phyloP scores from a whole-genome alignment of 2,797 vertebrate species.

The Alcedo quadribrachys region DNA sequence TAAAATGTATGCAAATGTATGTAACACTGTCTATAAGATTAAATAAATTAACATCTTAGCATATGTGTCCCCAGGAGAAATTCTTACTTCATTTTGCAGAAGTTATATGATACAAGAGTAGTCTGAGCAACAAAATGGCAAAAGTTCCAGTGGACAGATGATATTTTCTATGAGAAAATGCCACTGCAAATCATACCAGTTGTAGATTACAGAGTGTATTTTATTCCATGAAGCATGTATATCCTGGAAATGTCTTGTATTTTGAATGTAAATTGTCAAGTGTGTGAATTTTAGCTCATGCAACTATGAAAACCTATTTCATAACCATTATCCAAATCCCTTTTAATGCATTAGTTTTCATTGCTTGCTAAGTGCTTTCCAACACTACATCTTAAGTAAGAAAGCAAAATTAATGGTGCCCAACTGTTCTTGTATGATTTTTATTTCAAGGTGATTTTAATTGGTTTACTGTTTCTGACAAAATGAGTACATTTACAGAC shows the following conservation, averaged over 20 bases:
- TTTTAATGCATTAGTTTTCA: background rate
- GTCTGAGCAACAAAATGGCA: conserved; percentile 33
- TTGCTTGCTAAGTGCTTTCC: conserved; percentile 20
- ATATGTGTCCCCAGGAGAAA: conserved; percentile 15
- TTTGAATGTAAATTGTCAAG: conserved; percentile 15
- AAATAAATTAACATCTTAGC: background rate
- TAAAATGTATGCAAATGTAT: background rate
- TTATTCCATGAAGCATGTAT: background rate
- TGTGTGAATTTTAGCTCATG: conserved; percentile 24
- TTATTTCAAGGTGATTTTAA: background rate
- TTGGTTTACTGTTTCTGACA: background rate
- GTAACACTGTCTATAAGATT: background rate
- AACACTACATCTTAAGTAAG: background rate
- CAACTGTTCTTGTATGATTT: conserved; percentile 10
- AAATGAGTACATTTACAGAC: background rate
- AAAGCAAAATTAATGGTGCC: background rate
- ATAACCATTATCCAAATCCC: conserved; percentile 16
- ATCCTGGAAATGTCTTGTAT: conserved; percentile 9
- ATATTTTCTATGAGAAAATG: conserved; percentile 14
- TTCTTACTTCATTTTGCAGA: background rate
- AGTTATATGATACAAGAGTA: background rate
- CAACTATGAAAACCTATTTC: conserved; percentile 5
- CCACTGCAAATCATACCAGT: background rate
- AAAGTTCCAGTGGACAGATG: conserved; percentile 14
- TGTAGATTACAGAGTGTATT: background rate